phyloP scores from a whole-genome alignment of 2,113 vertebrate species.

The Onychorhynchus coronatus region DNA sequence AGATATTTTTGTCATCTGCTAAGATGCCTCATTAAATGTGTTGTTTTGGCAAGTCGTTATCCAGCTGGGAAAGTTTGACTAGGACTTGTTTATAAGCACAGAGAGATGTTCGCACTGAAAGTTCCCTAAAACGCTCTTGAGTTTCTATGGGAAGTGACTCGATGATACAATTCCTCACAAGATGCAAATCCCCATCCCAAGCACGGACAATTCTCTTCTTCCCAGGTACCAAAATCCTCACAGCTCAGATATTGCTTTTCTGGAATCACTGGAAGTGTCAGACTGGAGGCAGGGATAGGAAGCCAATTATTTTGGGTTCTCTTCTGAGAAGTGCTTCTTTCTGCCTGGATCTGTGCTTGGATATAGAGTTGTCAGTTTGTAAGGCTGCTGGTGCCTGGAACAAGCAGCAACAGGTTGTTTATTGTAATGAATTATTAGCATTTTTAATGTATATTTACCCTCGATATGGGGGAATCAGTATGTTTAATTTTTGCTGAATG shows the following conservation, averaged over 20 bases:
- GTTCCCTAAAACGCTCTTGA: not conserved
- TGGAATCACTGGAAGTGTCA: not conserved
- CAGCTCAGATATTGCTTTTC: rapidly evolving
- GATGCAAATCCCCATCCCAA: not conserved
- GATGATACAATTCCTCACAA: not conserved
- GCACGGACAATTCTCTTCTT: not conserved
- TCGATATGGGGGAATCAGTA: not conserved
- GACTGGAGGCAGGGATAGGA: not conserved
- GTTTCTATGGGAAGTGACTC: not conserved
- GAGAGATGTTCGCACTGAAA: not conserved
- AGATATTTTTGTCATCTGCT: not conserved
- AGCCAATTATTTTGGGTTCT: not conserved
- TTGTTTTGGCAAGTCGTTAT: not conserved
- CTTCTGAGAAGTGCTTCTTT: not conserved
- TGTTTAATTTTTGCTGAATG: not conserved
- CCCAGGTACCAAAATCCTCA: not conserved
- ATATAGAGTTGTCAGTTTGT: not conserved
- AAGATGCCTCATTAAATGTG: not conserved
- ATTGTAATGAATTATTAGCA: not conserved
- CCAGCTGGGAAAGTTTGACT: not conserved
- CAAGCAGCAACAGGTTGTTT: not conserved
- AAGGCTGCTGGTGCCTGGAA: not conserved
- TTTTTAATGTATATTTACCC: not conserved
- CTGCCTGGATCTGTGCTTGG: not conserved
- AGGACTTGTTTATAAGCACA: not conserved